Conservation (phyloP, 2,888 invertebrate genomes). For the Ophraella communa region DNA sequence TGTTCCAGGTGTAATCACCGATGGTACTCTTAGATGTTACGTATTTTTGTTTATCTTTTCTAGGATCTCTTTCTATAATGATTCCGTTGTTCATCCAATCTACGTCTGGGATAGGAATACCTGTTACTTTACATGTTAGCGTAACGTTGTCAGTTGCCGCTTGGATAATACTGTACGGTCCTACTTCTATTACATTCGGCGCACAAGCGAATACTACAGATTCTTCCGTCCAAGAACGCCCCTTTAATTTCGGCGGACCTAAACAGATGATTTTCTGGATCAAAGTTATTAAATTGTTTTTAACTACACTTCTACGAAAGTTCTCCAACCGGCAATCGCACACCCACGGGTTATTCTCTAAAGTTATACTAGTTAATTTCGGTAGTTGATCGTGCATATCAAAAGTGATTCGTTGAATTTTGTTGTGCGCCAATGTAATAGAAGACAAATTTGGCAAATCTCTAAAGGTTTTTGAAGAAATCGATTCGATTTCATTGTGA, state of each 20-base stretch:
- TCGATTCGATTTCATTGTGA: conserved; percentile 73
- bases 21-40: conserved; percentile 47
- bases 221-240: conserved; percentile 77
- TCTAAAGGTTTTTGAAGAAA: conserved; percentile 69
- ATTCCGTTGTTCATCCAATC: conserved; percentile 75
- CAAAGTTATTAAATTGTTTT: conserved; percentile 78
- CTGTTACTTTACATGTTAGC: conserved; percentile 73
- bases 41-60: conserved; percentile 60
- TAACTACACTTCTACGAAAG: conserved; percentile 78
- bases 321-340: conserved; percentile 85
- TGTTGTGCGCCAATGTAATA: conserved; percentile 77
- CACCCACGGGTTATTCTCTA: conserved; percentile 85
- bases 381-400: conserved; percentile 71
- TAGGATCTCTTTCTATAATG: conserved; percentile 64
- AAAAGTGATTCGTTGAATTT: conserved; percentile 69
- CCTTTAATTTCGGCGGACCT: conserved; percentile 72
- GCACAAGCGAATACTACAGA: conserved; percentile 82
- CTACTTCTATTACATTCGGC: conserved; percentile 71
- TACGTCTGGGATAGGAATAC: conserved; percentile 78
- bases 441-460: conserved; percentile 67
- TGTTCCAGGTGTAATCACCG: conserved; percentile 64
- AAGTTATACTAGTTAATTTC: conserved; percentile 74
- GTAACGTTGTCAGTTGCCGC: conserved; percentile 72
- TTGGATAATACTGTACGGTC: conserved; percentile 57
- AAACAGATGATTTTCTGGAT: conserved; percentile 75